Base-by-base conservation (phyloP, 2,888 invertebrate genomes). In the Ephialtes manifestator region DNA sequence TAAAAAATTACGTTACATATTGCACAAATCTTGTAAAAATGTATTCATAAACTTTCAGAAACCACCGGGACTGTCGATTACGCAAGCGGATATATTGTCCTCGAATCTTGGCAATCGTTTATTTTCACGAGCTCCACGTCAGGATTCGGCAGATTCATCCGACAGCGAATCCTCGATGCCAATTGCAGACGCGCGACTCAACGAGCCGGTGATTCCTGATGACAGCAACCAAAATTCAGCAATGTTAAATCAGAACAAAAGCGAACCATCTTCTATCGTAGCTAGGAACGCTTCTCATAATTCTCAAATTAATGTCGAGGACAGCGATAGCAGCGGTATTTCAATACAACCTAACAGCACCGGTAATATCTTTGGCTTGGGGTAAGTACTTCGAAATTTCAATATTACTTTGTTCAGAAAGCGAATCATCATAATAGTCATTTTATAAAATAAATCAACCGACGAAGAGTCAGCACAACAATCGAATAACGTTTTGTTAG, bases 11-110 rank as follows among this genome's bases (percentile, higher is more conserved):
- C 60, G 10, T 13, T n/a, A 43, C 4, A 74, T 51, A 39, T 67
- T 74, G 43, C 15, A 55, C 13, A 58, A 81, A 31, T 13, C 13
- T n/a, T n/a, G n/a, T 2, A n/a, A 72, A 67, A 71, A 46, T 55
- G 18, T 31, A 39, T 24, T 48, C 48, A 39, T 71, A 63, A 43
- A 80, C 55, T 48, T 71, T 92, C 93, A 96, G 96, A 96, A 96
- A 94, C 96, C 96, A 7, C 90, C 95, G 4, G 96, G 95, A 1
- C 95, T 96, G 68, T 95, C 96, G 10, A 91, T 96, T 88, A 96
- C 95, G n/a, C 86, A 90, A 28, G 88, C 91, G n/a, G 90, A 92
- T 63, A 87, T 90, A 15, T 76, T 89, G 31, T 81, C 90, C 0
- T 89, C 92, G 3, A 88, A 89, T 39, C 84, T 90, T 15, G 88